phyloP scores from a whole-genome alignment of 2,113 vertebrate species.

The Nymphicus hollandicus region DNA sequence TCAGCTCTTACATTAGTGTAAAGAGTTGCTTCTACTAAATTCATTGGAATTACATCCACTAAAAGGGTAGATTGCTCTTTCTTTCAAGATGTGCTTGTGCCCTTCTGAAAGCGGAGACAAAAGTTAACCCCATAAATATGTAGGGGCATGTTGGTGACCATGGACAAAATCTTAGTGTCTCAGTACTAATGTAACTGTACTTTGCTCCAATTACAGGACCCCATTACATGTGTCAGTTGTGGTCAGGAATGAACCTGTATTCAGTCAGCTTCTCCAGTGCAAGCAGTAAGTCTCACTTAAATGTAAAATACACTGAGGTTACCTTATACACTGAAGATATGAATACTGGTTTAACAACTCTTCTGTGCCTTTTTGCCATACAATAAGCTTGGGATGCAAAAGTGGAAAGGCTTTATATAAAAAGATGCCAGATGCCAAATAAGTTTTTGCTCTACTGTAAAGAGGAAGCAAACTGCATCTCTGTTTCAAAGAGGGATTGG shows the following conservation, averaged over 20 bases:
- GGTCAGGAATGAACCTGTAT: constrained; percentile 92
- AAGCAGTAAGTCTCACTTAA: constrained; percentile 86
- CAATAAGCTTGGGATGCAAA: neutral
- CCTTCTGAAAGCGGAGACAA: neutral
- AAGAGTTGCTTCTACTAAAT: neutral
- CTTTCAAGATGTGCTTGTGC: neutral
- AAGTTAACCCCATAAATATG: neutral
- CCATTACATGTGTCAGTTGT: constrained; percentile 88
- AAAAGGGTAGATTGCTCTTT: neutral
- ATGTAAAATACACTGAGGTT: neutral
- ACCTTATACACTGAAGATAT: neutral
- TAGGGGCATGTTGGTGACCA: neutral
- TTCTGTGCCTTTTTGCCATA: neutral
- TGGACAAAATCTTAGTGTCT: neutral
- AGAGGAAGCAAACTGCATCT: neutral
- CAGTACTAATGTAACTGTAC: neutral
- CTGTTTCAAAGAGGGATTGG: neutral
- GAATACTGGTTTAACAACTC: neutral
- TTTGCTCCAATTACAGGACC: constrained; percentile 75
- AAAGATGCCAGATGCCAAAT: neutral
- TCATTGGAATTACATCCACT: neutral
- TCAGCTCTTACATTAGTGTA: neutral
- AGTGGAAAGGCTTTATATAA: neutral
- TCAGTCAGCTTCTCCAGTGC: constrained; percentile 93
- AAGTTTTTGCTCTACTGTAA: neutral